Percentiles rank a stretch among this genome's conserved stretches.
Conservation (phyloP, 2,888 invertebrate species). For the Lypha dubia region DNA sequence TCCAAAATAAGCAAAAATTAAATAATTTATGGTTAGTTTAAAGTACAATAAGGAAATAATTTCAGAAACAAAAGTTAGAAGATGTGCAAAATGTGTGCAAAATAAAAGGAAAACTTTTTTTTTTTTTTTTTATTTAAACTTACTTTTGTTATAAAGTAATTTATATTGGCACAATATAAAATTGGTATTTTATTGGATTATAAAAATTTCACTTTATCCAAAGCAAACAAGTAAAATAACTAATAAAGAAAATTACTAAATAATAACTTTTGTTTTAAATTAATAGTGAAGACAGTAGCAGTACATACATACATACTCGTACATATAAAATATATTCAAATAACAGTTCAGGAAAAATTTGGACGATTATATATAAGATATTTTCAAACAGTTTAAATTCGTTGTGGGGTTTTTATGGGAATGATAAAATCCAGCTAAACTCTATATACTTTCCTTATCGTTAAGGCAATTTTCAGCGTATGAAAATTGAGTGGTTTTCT, state of each 20-base stretch:
- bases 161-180: slow-evolving; percentile 59
- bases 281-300: neutral
- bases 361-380: too few species aligned
- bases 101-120: slow-evolving; percentile 38
- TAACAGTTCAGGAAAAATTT: neutral
- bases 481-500: too few species aligned
- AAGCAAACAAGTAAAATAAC: neutral
- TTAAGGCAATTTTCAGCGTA: too few species aligned
- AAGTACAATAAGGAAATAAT: slow-evolving; percentile 68
- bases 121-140: too few species aligned
- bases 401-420: too few species aligned
- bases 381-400: too few species aligned
- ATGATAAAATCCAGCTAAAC: too few species aligned
- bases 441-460: too few species aligned
- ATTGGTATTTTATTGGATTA: slow-evolving; percentile 66
- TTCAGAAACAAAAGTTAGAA: slow-evolving; percentile 31
- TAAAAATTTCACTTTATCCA: slow-evolving; percentile 4
- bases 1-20: slow-evolving; percentile 49
- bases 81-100: slow-evolving; percentile 4
- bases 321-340: neutral
- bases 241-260: slow-evolving; percentile 6
- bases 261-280: neutral
- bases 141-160: slow-evolving; percentile 62
- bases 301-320: too few species aligned
- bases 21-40: slow-evolving; percentile 67